These are phyloP conservation scores for Dryoscopus gambensis DNA, from an alignment of 2,113 vertebrate species.

Conservation along the genomic window DNA sequence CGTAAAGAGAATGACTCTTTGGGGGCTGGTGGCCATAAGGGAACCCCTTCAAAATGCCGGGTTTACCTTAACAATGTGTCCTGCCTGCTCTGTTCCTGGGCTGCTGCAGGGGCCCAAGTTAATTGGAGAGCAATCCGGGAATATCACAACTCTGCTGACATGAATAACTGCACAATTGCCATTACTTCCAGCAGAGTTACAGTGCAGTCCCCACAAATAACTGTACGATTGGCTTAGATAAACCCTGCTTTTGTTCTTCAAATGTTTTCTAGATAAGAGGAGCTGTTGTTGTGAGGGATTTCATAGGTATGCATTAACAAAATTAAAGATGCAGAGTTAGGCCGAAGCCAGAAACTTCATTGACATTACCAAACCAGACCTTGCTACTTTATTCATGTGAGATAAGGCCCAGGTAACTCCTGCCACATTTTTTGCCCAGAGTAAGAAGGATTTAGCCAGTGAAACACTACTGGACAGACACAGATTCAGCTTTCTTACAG, in stretches of 20 bases:
- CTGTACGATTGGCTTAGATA: neutral
- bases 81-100: neutral
- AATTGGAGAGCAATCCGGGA: neutral
- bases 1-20: fast-evolving
- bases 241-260: neutral
- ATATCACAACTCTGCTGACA: neutral
- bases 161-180: neutral
- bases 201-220: neutral
- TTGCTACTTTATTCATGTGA: neutral
- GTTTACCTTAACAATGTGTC: neutral
- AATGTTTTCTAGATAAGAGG: neutral
- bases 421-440: neutral
- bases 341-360: neutral
- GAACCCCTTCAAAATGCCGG: neutral
- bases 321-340: neutral
- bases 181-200: slow-evolving; percentile 11
- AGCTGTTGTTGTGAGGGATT: neutral
- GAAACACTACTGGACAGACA: neutral
- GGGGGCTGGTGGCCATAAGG: neutral
- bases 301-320: neutral
- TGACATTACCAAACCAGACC: neutral
- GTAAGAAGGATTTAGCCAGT: neutral
- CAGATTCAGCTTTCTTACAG: neutral
- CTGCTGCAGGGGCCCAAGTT: neutral
- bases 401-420: neutral